Base-by-base conservation (phyloP, 2,113 vertebrate genomes). In the Bungarus multicinctus region DNA sequence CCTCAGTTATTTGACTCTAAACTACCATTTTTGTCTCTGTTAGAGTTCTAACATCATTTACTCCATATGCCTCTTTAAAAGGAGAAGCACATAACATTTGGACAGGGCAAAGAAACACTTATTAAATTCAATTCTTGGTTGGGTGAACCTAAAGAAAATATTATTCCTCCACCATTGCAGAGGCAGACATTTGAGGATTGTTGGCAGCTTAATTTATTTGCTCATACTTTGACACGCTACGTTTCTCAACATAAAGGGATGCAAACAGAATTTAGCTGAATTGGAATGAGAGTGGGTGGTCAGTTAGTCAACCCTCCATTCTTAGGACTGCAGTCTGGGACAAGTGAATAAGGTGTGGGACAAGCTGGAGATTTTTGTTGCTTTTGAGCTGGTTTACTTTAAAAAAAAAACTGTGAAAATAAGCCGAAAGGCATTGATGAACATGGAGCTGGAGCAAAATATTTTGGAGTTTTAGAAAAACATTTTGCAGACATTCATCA, bases 1-100 rank as follows among this genome's bases (percentile, higher is more conserved):
- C 92, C 88, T 86, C 90, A 96, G 96, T 97, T 97, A 60, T 96
- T 94, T 97, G 93, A 95, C 94, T 96, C 97, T 91, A 89, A 90
- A 93, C 94, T 27, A 95, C 94, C 96, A 96, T 92, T 91, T 88
- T 96, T 97, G 96, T 96, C 93, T 96, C 90, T 93, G 88, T 96
- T 97, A 97, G 88, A 96, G 96, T 96, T 96, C 86, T 93, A 96
- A 96, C 94, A 91, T 47, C 93, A 74, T 94, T 95, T 93, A 88
- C 53, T 95, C 93, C 91, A 95, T 4, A 58, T 95, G 94, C 94
- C 96, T 96, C 95, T 97, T 87, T 94, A 89, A 94, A 95, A 97
- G 92, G 93, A 95, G 64, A 97, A 96, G 96, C 90, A 95, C 86
- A 88, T 64, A 94, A 93, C 96, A 43, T 93, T 94, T 96, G 94